Percentiles rank a stretch among this genome's conserved stretches.
phyloP scores from a whole-genome alignment of 2,797 vertebrate genomes.

The Macropodus opercularis region DNA sequence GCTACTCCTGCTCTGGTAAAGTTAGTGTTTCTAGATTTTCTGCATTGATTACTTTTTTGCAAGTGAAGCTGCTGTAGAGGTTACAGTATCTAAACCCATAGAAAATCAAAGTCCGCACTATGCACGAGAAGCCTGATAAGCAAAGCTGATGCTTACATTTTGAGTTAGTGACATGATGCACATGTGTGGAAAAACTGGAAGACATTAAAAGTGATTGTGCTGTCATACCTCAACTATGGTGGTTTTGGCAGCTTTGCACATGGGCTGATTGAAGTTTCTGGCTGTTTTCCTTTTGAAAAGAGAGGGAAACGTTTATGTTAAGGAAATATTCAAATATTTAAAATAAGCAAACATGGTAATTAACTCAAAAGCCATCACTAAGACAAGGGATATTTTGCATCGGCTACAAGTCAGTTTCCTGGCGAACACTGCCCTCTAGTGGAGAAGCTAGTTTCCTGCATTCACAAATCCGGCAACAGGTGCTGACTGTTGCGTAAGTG shows the following conservation, averaged over 20 bases:
- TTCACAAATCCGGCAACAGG: not conserved
- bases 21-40: no score
- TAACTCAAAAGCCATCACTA: not conserved
- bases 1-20: not conserved
- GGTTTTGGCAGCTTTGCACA: slow-evolving; percentile 95
- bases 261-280: slow-evolving; percentile 97
- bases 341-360: no score
- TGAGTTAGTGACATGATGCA: not conserved
- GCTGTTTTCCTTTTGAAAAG: slow-evolving; percentile 90
- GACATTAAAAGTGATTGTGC: not conserved
- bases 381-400: not conserved
- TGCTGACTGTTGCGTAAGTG: slow-evolving; percentile 28
- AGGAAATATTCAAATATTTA: no score
- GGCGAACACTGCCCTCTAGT: slow-evolving; percentile 74
- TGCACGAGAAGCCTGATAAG: slow-evolving; percentile 5
- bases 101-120: slow-evolving; percentile 11
- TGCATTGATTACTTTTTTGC: slow-evolving; percentile 7
- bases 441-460: slow-evolving; percentile 43
- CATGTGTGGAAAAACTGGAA: not conserved
- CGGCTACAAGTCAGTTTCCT: not conserved
- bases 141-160: not conserved
- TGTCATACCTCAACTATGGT: slow-evolving; percentile 93
- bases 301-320: no score
- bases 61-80: not conserved
- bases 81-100: not conserved